Conservation (phyloP, 2,888 invertebrate genomes). For the Cryptocephalus primarius region DNA sequence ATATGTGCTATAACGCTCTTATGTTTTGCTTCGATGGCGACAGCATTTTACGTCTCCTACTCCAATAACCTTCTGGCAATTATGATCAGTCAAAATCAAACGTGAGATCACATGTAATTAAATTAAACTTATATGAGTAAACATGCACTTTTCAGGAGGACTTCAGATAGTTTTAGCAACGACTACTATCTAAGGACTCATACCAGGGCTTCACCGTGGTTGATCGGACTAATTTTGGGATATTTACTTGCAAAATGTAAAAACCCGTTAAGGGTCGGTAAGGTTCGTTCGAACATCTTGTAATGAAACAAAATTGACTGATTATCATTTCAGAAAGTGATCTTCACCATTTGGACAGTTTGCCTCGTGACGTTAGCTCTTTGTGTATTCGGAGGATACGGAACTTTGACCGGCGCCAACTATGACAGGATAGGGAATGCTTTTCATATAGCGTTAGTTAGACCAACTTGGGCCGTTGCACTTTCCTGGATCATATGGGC, state of each 20-base stretch:
- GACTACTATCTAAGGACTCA: conserved; percentile 24
- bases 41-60: conserved; percentile 18
- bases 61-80: conserved; percentile 15
- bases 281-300: background rate
- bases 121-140: too few relatives aligned
- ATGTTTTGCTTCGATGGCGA: conserved; percentile 12
- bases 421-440: conserved; percentile 20
- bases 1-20: conserved; percentile 8
- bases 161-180: conserved; percentile 8
- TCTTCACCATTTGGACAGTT: conserved; percentile 15
- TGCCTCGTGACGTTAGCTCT: conserved; percentile 14
- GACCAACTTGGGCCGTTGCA: conserved; percentile 38
- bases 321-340: conserved; percentile 6
- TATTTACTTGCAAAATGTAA: conserved; percentile 17
- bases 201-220: conserved; percentile 24
- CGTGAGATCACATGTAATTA: too few relatives aligned
- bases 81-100: conserved; percentile 2
- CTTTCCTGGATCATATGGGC: conserved; percentile 41
- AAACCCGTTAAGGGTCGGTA: background rate
- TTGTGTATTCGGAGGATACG: conserved; percentile 21
- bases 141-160: too few relatives aligned
- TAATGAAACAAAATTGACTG: too few relatives aligned
- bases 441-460: conserved; percentile 30
- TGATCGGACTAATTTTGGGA: conserved; percentile 25
- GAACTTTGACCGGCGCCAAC: conserved; percentile 16